Base-by-base conservation (phyloP, 2,797 vertebrate genomes). In the Pteropus rufus region DNA sequence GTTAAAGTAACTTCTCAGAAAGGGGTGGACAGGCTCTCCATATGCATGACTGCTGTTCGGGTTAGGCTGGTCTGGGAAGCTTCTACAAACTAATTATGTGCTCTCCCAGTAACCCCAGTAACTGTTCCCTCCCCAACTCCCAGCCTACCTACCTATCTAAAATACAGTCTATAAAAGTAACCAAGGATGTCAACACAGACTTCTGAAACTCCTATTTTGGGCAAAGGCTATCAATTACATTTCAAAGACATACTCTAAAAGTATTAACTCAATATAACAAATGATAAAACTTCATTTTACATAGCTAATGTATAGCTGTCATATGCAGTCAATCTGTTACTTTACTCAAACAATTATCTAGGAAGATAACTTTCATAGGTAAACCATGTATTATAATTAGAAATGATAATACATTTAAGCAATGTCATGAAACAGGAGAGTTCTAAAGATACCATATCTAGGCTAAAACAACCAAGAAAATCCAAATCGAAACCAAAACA, bases 231-330 rank as follows among this genome's bases (percentile, higher is more conserved):
- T 58, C 26, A 88, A n/a, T 75, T 69, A 83, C 9, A 88, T 80
- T 91, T 83, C 86, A 75, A 94, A 92, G 72, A 86, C 46, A 79
- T n/a, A 93, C 5, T 73, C 56, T 41, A 64, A 95, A 88, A 73
- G 14, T 69, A 92, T 56, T 85, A 93, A 80, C 56, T 88, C 58
- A 84, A 73, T 2, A 10, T 75, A 96, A 73, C 5, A 54, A 90
- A 52, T 72, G 62, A 36, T 65, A 91, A 82, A 91, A 82, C 31
- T 64, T 67, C 26, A 41, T n/a, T 60, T 72, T 94, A 93, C n/a
- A 24, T 70, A 90, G 46, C 26, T 95, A 86, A 76, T 93, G 56
- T 52, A 83, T 16, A 77, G 23, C 29, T 76, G 75, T 52, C 34
- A 52, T n/a, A 83, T 34, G 19, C 10, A 93, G 62, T 67, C 26